Conservation (phyloP, 2,888 invertebrate genomes). For the Himalopsyche anomala region DNA sequence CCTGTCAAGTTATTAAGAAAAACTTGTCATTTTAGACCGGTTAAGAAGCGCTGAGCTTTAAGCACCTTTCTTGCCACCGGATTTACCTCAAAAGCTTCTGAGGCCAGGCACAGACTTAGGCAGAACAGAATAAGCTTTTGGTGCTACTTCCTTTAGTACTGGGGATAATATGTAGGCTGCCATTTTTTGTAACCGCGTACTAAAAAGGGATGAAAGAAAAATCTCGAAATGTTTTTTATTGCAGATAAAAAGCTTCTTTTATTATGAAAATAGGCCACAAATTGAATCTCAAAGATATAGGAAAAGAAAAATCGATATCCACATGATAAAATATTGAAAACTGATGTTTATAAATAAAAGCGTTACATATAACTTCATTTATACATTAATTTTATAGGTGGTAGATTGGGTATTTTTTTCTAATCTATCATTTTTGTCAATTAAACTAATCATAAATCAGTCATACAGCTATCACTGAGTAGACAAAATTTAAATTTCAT, state of each 20-base stretch:
- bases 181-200: constrained; percentile 2
- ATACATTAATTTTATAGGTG: too few relatives aligned
- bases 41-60: constrained; percentile 30
- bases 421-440: too few relatives aligned
- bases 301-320: too few relatives aligned
- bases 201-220: constrained; percentile 26
- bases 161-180: constrained; percentile 1
- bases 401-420: too few relatives aligned
- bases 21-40: constrained; percentile 19
- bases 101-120: constrained; percentile 1
- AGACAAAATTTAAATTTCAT: too few relatives aligned
- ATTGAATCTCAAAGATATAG: neutral
- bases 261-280: neutral
- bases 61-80: constrained; percentile 15
- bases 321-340: too few relatives aligned
- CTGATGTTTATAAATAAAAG: too few relatives aligned
- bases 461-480: too few relatives aligned
- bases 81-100: constrained; percentile 30
- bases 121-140: constrained; percentile 14
- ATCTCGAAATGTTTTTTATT: constrained; percentile 8
- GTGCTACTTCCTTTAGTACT: constrained; percentile 1
- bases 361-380: too few relatives aligned
- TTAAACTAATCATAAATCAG: too few relatives aligned
- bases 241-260: neutral
- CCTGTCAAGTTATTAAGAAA: constrained; percentile 24